Percentiles rank a stretch among this genome's conserved stretches.
These are phyloP conservation scores for Hypena proboscidalis DNA, from an alignment of 2,888 invertebrate genomes.

Conservation along the genomic window DNA sequence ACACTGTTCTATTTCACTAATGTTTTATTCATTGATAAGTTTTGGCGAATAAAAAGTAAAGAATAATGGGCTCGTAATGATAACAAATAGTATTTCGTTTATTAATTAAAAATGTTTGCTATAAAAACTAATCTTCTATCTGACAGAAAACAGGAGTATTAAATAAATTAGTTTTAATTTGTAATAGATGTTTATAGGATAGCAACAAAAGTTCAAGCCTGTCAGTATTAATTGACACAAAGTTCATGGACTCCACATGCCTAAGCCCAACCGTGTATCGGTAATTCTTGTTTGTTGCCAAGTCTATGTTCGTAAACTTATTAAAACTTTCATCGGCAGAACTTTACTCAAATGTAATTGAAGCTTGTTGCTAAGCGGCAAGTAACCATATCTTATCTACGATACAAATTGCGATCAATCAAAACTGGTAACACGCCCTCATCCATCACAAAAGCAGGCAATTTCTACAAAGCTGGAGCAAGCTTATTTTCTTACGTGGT, in stretches of 20 bases:
- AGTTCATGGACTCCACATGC: conserved; percentile 1
- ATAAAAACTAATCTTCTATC: no score
- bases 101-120: no score
- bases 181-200: no score
- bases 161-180: no score
- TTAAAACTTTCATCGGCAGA: conserved; percentile 16
- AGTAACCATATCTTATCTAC: conserved; percentile 11
- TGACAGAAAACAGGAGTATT: no score
- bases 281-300: neutral
- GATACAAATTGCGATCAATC: conserved; percentile 29
- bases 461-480: conserved; percentile 17
- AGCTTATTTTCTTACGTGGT: conserved; percentile 26
- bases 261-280: neutral
- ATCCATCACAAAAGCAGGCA: conserved; percentile 24
- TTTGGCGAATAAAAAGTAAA: no score
- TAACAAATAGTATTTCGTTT: no score
- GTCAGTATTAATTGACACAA: conserved; percentile 6
- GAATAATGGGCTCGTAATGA: no score
- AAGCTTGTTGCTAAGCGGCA: conserved; percentile 9
- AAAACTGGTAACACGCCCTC: conserved; percentile 20
- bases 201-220: no score
- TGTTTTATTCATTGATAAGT: no score
- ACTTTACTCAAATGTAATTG: conserved; percentile 13
- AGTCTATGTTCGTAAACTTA: conserved; percentile 11
- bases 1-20: no score